Evolutionary conservation across 2,113 vertebrate species (phyloP), one percentile per base, ranked within the genome.

Genomic region (Struthio camelus): DNA sequence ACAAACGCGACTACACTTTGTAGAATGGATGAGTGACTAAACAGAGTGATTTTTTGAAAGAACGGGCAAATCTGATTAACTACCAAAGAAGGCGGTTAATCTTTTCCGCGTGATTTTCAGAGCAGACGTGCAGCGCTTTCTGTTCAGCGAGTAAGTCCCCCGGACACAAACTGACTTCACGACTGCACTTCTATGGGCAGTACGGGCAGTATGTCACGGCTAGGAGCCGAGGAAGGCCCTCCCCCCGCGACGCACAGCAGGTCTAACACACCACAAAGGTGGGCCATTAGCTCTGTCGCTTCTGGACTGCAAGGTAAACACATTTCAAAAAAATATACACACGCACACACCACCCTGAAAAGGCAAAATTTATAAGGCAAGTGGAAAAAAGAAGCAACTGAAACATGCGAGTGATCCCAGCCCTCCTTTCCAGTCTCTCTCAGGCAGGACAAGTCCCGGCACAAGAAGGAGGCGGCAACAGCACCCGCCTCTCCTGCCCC

Each of bases 1-100:
- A 0, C 0, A 48, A 38, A 22, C 27, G 10, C 0, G 9, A 28
- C 14, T 9, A 32, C 2, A 2, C 14, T 23, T 6, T 5, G 7
- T 0, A 15, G 20, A 24, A 5, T 1, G 1, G 5, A 38, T 24
- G 0, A 8, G 28, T 34, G 40, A 14, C 16, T 80, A 72, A 87
- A 38, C 0, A 23, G 36, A 72, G 40, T 24, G 28, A 4, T 23
- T 28, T 73, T 80, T 23, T 50, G 4, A n/a, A 48, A 34, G 14
- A 66, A 9, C 2, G 0, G 9, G 25, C 10, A 58, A n/a, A 58
- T n/a, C 42, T 58, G n/a, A 58, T 38, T 56, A 40, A 64, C 30
- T 61, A 32, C 50, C 50, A 73, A 28, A 51, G 50, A 30, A 11
- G 4, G 15, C 1, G 23, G 22, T 48, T 48, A 19, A 48, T 19